Percentiles rank a stretch among this genome's conserved stretches.
Evolutionary conservation across 2,797 vertebrate genomes (phyloP).

Genomic region (Spheniscus humboldti): DNA sequence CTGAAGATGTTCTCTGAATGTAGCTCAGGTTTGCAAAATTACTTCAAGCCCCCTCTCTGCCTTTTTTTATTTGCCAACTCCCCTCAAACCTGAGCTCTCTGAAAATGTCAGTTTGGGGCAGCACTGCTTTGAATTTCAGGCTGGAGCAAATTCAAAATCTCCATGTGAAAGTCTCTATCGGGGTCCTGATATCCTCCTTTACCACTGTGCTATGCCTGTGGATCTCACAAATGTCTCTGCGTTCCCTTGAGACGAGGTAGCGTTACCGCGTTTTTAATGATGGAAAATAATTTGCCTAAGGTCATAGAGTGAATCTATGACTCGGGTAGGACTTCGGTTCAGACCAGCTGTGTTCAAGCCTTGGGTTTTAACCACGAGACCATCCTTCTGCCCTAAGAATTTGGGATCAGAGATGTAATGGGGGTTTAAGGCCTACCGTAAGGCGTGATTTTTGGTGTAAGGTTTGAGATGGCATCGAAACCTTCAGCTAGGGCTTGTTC

Average conservation of each 20-base stretch:
- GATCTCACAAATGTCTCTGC: neutral
- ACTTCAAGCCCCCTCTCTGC: neutral
- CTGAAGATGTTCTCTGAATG: neutral
- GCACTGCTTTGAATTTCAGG: neutral
- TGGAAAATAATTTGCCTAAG: neutral
- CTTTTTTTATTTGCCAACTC: neutral
- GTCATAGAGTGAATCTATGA: neutral
- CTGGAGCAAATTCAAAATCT: neutral
- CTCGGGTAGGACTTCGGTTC: neutral
- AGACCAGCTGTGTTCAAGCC: neutral
- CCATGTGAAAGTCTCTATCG: neutral
- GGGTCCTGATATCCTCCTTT: neutral
- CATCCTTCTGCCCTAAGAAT: neutral
- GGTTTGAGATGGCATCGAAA: neutral
- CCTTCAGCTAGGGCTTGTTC: neutral
- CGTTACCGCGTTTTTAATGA: rapidly evolving
- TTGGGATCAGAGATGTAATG: neutral
- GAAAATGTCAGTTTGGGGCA: neutral
- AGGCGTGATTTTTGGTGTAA: neutral
- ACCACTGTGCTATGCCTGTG: rapidly evolving
- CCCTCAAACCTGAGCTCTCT: neutral
- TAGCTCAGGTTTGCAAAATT: neutral
- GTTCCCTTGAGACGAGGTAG: neutral
- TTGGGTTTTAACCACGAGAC: neutral
- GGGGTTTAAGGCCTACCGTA: neutral